A percentile compares a stretch with the other conserved stretches of the same genome.
These are phyloP conservation scores for Apodemus speciosus DNA, from an alignment of 2,113 vertebrate species.

Conservation along the genomic window DNA sequence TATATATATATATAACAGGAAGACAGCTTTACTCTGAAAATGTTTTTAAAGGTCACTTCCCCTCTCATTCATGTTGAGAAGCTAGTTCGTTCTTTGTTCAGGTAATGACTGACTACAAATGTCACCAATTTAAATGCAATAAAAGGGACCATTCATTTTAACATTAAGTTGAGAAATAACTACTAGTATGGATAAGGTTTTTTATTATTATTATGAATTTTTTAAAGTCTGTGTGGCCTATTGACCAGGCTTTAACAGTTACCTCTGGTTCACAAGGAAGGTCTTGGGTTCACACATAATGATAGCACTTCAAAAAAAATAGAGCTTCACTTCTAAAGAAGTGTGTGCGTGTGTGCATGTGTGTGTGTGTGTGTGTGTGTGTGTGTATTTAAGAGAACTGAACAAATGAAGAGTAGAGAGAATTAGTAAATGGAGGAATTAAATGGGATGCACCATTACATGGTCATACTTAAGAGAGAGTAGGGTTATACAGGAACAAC, in stretches of 20 bases:
- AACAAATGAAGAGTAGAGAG: not conserved
- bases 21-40: not conserved
- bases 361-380: not conserved
- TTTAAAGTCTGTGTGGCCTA: not conserved
- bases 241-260: not conserved
- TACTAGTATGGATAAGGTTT: not conserved
- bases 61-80: slow-evolving; percentile 49
- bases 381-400: not conserved
- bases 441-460: not conserved
- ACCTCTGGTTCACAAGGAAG: not conserved
- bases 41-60: slow-evolving; percentile 59
- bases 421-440: not conserved
- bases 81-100: slow-evolving; percentile 27
- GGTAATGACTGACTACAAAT: slow-evolving; percentile 72
- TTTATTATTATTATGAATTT: not conserved
- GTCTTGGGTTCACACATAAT: not conserved
- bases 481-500: not conserved
- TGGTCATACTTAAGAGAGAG: not conserved
- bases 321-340: not conserved
- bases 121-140: slow-evolving; percentile 61
- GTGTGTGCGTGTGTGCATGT: not conserved
- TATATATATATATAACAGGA: not conserved
- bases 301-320: not conserved
- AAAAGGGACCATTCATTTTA: slow-evolving; percentile 38
- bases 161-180: slow-evolving; percentile 64